Evolutionary conservation across 2,113 vertebrate genomes (phyloP), one percentile per base, ranked within the genome.

Genomic region (Tretioscincus oriximinensis): DNA sequence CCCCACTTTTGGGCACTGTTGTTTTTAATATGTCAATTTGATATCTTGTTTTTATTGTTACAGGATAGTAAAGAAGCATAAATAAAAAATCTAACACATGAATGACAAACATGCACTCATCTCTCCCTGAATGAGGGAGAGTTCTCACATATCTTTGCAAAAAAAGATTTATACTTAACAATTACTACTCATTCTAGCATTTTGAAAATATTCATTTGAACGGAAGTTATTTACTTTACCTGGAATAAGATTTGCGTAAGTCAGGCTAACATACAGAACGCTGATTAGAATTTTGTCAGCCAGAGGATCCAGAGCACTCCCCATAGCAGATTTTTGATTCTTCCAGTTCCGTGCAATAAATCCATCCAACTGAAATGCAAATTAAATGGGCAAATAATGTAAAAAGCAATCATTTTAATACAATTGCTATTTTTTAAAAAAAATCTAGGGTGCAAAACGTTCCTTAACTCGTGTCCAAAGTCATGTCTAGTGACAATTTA

Each of bases 221-320:
- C 47, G 9, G 7, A 9, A 41, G n/a, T 21, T 54, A 70, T 21
- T 51, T 31, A 64, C 69, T 91, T 90, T 96, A 99, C 98, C 97
- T 97, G 98, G 98, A 90, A 99, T 99, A 75, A 99, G 96, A 51
- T 96, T 95, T 85, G 97, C 96, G 85, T 96, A 99, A 41, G 98
- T 99, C 47, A 99, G 94, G 92, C 98, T 98, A 86, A 99, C 77
- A 1, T 99, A 99, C 78, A 99, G 95, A 87, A 98, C 86, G 24
- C 98, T 99, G 96, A 99, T 98, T 86, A 99, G 98, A 78, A 99
- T 97, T 95, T 99, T 99, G 92, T 99, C 98, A 45, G 98, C 98
- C 92, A 99, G 85, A 54, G 98, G 98, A 91, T 99, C 98, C 1
- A 99, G 96, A 88, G 97, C 98, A 77, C 98, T 99, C 91, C 98